These are phyloP conservation scores for Nemurella pictetii DNA, from an alignment of 2,888 invertebrate genomes.

Conservation along the genomic window DNA sequence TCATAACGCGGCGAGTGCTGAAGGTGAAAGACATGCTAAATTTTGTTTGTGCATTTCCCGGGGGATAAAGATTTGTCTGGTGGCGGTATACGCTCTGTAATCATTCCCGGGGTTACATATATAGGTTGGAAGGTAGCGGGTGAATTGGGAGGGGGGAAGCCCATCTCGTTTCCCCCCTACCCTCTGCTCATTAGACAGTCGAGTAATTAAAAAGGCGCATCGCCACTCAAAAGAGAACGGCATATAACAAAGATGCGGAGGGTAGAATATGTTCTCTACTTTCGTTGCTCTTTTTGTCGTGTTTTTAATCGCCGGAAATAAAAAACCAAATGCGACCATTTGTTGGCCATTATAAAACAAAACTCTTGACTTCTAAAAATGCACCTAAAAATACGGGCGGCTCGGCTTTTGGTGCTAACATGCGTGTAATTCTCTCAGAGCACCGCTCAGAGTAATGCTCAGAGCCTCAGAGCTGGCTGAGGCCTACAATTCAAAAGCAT, in stretches of 20 bases:
- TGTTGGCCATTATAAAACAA: slow-evolving; percentile 25
- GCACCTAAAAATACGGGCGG: slow-evolving; percentile 14
- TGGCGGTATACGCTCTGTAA: slow-evolving; percentile 10
- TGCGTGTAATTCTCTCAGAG: not conserved
- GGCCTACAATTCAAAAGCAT: not conserved
- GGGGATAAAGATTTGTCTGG: slow-evolving; percentile 28
- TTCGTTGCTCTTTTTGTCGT: slow-evolving; percentile 20
- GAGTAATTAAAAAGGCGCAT: slow-evolving; percentile 31
- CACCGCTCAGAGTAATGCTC: not conserved
- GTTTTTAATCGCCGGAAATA: slow-evolving; percentile 30
- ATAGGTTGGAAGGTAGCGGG: not conserved
- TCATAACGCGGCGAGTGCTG: slow-evolving; percentile 11
- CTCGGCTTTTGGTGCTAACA: not conserved
- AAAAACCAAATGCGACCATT: slow-evolving; percentile 23
- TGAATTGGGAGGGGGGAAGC: not conserved
- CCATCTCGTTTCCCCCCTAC: not conserved
- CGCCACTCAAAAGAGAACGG: slow-evolving; percentile 21
- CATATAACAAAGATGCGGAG: slow-evolving; percentile 20
- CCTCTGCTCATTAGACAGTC: slow-evolving; percentile 26
- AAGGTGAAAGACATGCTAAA: slow-evolving; percentile 24
- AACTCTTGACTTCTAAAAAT: slow-evolving; percentile 18
- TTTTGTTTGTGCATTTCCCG: slow-evolving; percentile 29
- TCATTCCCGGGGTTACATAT: slow-evolving; percentile 4
- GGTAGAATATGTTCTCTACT: slow-evolving; percentile 12
- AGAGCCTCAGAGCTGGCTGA: not conserved